Conservation (phyloP, 2,888 invertebrate species). For the Pyrrhosoma nymphula region DNA sequence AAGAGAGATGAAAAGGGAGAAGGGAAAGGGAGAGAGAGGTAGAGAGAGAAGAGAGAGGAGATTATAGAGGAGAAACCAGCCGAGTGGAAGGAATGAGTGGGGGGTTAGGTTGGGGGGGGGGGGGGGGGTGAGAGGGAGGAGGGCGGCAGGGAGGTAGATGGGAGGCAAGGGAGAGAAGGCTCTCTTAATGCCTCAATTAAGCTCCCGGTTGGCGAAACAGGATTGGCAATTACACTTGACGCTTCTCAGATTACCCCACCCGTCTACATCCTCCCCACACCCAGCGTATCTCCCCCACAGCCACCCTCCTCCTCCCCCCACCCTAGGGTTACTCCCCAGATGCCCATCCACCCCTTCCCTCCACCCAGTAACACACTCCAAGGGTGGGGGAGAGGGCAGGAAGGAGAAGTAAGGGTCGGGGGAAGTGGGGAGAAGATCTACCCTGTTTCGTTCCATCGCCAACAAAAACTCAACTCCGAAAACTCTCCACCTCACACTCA, state of each 20-base stretch:
- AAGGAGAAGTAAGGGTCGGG: neutral
- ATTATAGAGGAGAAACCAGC: neutral
- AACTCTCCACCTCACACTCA: neutral
- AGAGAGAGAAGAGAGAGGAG: neutral
- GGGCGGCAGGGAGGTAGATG: neutral
- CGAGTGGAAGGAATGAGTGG: neutral
- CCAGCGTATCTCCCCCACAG: constrained; percentile 45
- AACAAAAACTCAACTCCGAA: neutral
- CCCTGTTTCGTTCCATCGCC: neutral
- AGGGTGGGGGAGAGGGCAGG: neutral
- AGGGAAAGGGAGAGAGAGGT: neutral
- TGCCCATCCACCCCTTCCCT: neutral
- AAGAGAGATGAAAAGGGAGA: neutral
- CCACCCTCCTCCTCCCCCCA: constrained; percentile 38
- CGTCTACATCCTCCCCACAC: neutral
- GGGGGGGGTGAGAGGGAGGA: neutral
- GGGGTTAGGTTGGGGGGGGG: neutral
- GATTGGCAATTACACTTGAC: constrained; percentile 67
- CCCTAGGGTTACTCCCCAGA: neutral
- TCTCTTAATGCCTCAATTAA: constrained; percentile 64
- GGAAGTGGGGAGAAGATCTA: neutral
- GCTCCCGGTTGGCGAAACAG: constrained; percentile 66
- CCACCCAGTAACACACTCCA: neutral
- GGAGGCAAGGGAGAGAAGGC: neutral
- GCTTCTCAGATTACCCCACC: constrained; percentile 55